Percentiles rank a stretch among this genome's conserved stretches.
Evolutionary conservation across 2,797 vertebrate species (phyloP).

Genomic region (Paratrypauchen microcephalus): DNA sequence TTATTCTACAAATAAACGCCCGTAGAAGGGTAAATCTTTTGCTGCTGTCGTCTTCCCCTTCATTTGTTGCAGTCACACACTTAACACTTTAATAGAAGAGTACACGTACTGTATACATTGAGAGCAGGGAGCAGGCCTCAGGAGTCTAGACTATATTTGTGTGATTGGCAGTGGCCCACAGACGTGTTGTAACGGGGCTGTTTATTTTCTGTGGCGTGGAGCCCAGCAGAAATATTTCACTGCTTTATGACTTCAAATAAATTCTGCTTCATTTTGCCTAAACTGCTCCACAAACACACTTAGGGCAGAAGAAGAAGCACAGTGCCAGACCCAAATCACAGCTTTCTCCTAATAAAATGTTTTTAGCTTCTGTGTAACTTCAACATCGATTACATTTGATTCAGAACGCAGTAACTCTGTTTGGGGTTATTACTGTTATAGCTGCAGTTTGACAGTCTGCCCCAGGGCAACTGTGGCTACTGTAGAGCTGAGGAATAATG

Average conservation of each 20-base stretch:
- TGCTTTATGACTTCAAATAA: constrained; percentile 78
- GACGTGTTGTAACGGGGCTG: constrained; percentile 76
- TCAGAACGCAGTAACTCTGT: constrained; percentile 7
- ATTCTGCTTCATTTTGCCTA: constrained; percentile 66
- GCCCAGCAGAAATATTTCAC: constrained; percentile 70
- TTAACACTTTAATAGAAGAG: constrained; percentile 41
- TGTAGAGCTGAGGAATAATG: constrained; percentile 13
- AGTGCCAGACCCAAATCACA: constrained; percentile 29
- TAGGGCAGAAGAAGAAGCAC: constrained; percentile 43
- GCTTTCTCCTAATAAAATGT: constrained; percentile 42
- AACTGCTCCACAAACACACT: constrained; percentile 73
- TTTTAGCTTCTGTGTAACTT: constrained; percentile 25
- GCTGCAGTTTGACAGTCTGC: no score
- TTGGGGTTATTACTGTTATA: no score
- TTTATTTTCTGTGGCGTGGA: constrained; percentile 73
- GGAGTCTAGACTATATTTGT: constrained; percentile 45
- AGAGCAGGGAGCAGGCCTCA: constrained; percentile 35
- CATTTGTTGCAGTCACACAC: no score
- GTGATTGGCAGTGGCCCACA: constrained; percentile 65
- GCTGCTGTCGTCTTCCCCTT: no score
- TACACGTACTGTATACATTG: constrained; percentile 30
- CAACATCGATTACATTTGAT: constrained; percentile 37
- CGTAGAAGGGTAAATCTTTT: no score
- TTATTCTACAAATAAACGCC: no score
- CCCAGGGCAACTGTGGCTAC: no score